A percentile compares a stretch with the other conserved stretches of the same genome.
Conservation (phyloP, 2,888 invertebrate species). For the Papilio elwesi region DNA sequence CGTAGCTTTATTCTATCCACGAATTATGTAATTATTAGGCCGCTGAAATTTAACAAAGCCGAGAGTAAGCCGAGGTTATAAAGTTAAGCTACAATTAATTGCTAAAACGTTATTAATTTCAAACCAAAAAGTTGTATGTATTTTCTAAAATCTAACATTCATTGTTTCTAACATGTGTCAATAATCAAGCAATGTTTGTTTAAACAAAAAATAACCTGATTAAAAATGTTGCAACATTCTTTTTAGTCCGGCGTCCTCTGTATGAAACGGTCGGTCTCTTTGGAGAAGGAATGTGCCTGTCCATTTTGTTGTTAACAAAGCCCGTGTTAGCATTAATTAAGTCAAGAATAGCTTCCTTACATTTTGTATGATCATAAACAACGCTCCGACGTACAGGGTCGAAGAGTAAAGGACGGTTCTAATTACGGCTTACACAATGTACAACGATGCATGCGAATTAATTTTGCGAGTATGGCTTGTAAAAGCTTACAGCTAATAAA, state of each 20-base stretch:
- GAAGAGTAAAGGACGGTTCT: no score
- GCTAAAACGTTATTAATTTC: neutral
- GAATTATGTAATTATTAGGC: neutral
- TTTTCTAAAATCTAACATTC: neutral
- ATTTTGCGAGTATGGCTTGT: no score
- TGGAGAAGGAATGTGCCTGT: neutral
- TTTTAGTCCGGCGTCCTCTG: no score
- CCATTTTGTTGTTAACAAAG: neutral
- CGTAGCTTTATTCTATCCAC: neutral
- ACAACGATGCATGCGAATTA: no score
- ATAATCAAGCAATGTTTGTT: no score
- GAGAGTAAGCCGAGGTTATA: slow-evolving; percentile 3
- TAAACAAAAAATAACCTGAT: no score
- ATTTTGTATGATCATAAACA: neutral
- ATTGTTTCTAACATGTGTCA: no score
- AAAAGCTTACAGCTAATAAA: no score
- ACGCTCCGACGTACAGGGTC: neutral
- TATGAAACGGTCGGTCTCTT: no score
- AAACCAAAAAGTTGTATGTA: neutral
- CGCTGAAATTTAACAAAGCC: slow-evolving; percentile 1
- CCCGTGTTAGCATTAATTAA: neutral
- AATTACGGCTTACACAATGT: no score
- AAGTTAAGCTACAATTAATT: slow-evolving; percentile 10
- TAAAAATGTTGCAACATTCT: no score
- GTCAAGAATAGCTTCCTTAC: neutral